A percentile compares a stretch with the other conserved stretches of the same genome.
These are phyloP conservation scores for Drosophila nikananu DNA, from an alignment of 1,140 invertebrate species.

Conservation along the genomic window DNA sequence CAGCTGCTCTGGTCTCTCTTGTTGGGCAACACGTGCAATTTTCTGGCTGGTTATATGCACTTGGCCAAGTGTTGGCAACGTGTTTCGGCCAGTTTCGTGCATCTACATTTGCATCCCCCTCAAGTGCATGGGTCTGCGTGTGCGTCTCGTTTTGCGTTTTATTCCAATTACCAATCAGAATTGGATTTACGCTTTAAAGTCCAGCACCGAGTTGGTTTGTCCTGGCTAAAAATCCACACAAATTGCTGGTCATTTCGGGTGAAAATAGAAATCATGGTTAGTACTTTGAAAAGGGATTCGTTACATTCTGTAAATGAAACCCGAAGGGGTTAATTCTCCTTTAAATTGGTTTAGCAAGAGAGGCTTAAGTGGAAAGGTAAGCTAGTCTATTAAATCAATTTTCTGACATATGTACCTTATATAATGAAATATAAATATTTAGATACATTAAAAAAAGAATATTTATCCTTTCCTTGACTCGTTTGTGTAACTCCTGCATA, in stretches of 20 bases:
- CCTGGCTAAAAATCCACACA: constrained; percentile 1
- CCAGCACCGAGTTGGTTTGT: neutral
- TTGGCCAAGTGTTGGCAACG: constrained; percentile 48
- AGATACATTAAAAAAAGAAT: neutral
- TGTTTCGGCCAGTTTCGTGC: constrained; percentile 35
- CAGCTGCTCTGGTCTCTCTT: constrained; percentile 1
- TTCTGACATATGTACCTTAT: no score
- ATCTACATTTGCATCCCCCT: constrained; percentile 20
- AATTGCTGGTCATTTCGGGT: neutral
- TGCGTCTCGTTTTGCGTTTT: constrained; percentile 46
- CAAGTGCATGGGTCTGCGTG: constrained; percentile 17
- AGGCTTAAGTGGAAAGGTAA: neutral
- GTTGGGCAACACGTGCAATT: constrained; percentile 67
- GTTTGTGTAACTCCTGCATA: no score
- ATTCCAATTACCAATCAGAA: constrained; percentile 78
- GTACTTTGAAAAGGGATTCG: neutral
- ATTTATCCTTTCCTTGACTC: neutral
- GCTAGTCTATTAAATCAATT: neutral
- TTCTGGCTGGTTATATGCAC: constrained; percentile 41
- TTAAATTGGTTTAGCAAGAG: neutral
- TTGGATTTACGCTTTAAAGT: constrained; percentile 72
- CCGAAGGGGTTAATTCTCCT: neutral
- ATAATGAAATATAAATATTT: no score
- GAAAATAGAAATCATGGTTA: neutral
- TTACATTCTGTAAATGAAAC: neutral